Percentiles rank a stretch among this genome's conserved stretches.
phyloP scores from a whole-genome alignment of 2,113 vertebrate genomes.

The Apistogramma diplotaenia region DNA sequence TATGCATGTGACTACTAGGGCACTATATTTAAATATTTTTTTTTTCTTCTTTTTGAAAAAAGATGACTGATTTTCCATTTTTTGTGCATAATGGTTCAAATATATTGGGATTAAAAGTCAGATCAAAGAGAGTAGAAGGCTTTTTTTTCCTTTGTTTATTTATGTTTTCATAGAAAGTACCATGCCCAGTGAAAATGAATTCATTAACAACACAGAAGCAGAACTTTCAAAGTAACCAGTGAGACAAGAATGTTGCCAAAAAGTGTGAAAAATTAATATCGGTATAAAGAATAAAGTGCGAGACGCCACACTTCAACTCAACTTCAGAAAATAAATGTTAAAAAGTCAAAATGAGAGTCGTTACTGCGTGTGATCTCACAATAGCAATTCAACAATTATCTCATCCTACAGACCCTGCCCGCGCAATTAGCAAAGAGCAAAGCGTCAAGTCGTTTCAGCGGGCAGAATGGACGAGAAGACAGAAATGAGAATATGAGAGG shows the following conservation, averaged over 20 bases:
- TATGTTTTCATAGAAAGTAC: neutral
- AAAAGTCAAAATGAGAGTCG: neutral
- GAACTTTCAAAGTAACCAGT: neutral
- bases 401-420: slow-evolving; percentile 7
- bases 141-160: neutral
- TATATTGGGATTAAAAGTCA: neutral
- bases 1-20: neutral
- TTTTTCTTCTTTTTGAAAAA: too few species aligned
- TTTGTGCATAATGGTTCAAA: neutral
- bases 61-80: neutral
- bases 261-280: neutral
- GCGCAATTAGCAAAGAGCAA: slow-evolving; percentile 40
- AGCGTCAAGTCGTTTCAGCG: slow-evolving; percentile 14
- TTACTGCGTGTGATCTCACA: slow-evolving; percentile 30
- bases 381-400: slow-evolving; percentile 47
- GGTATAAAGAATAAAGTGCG: neutral
- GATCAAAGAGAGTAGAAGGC: neutral
- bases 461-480: neutral
- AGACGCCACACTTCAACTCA: neutral
- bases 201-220: neutral
- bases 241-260: neutral
- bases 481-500: neutral
- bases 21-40: too few species aligned
- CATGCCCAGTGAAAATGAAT: neutral
- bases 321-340: slow-evolving; percentile 15